Conservation (phyloP, 2,797 vertebrate species). For the Poeciliopsis turneri region DNA sequence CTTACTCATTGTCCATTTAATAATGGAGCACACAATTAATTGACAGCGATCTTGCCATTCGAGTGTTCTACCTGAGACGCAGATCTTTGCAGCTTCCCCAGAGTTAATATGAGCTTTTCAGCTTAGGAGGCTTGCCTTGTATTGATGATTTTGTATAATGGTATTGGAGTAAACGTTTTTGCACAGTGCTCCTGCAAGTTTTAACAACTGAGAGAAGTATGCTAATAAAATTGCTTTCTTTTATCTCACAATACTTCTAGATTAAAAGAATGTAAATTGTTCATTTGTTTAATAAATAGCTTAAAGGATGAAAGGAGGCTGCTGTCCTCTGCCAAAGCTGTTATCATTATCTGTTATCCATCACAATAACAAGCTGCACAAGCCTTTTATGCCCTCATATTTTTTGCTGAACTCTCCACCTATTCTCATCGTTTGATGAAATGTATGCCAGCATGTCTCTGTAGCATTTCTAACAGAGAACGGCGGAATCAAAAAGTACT, state of each 20-base stretch:
- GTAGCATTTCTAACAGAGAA: neutral
- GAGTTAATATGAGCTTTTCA: neutral
- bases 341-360: neutral
- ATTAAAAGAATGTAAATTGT: neutral
- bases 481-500: neutral
- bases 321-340: neutral
- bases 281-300: conserved; percentile 33
- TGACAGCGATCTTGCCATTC: neutral
- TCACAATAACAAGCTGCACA: neutral
- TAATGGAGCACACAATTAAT: neutral
- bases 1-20: neutral
- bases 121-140: neutral
- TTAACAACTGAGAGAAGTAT: neutral
- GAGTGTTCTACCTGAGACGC: neutral
- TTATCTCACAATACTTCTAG: neutral
- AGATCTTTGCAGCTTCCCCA: neutral
- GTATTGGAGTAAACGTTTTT: neutral
- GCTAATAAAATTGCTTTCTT: neutral
- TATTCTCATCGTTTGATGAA: neutral
- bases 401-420: neutral
- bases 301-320: neutral
- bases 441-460: neutral
- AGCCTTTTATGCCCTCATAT: neutral
- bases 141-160: neutral
- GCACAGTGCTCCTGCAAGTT: neutral